phyloP scores from a whole-genome alignment of 2,113 vertebrate genomes.

The Xiphorhynchus elegans region DNA sequence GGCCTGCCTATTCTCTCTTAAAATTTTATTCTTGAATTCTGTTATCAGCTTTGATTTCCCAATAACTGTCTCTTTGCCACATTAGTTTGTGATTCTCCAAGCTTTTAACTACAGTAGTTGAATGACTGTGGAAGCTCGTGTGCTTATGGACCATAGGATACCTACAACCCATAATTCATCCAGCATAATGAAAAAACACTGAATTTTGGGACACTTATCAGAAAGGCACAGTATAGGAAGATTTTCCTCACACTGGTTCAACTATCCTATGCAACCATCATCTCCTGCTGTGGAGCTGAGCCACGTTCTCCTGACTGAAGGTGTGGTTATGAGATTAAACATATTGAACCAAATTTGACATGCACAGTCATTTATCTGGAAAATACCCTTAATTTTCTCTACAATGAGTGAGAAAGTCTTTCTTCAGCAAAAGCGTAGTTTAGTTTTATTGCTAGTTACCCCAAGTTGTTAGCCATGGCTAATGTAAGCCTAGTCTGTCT shows the following conservation, averaged over 20 bases:
- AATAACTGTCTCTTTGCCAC: neutral
- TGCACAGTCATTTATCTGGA: neutral
- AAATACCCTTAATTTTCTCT: neutral
- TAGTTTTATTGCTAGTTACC: neutral
- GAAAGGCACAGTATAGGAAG: neutral
- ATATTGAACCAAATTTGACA: neutral
- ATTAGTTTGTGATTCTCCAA: neutral
- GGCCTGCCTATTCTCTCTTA: neutral
- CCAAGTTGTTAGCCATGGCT: slow-evolving; percentile 4
- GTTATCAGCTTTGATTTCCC: neutral
- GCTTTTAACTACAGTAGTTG: neutral
- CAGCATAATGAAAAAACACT: neutral
- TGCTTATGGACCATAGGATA: neutral
- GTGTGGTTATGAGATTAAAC: neutral
- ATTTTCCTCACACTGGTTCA: neutral
- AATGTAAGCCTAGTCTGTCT: neutral
- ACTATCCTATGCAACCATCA: neutral
- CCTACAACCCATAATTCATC: neutral
- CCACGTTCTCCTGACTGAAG: neutral
- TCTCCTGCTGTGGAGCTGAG: neutral
- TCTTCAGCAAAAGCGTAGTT: neutral
- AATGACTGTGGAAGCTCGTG: neutral
- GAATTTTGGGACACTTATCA: neutral
- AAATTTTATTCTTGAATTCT: neutral
- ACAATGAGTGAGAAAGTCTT: neutral